Evolutionary conservation across 92 coral and sea anemone species (phyloP), one percentile per base, ranked within the genome.

Genomic region (Palythoa heliodiscus): DNA sequence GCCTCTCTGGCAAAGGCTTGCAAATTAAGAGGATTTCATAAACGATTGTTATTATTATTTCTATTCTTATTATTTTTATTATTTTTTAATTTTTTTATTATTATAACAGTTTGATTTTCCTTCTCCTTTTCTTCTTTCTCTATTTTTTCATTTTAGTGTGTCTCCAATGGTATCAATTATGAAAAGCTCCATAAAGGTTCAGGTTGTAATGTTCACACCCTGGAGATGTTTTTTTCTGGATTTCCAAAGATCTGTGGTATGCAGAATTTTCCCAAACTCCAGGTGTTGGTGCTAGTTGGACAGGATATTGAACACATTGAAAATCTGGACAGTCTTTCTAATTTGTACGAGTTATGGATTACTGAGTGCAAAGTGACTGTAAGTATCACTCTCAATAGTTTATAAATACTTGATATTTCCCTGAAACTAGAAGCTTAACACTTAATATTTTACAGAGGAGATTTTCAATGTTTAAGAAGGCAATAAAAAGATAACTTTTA

Each of bases 191-290:
- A 92, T 78, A 95, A 96, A 87, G 98, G 98, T 10, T 79, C 94
- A 17, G 96, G 94, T 8, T 89, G 88, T 16, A 78, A 79, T 76
- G 91, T 93, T 68, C 85, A 87, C 22, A 78, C 88, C 17, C 85
- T 96, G 87, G 98, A 96, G 88, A 96, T 96, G 98, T 96, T 96
- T 76, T 96, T 96, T 80, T 96, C 98, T 17, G 98, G 98, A 6
- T 96, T 82, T 79, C 98, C 98, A 3, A 90, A 85, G 75, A 96
- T 96, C 76, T 85, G 88, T 47, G 98, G 98, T 83, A 90, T 96
- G 98, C 93, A 90, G 70, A 53, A 89, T 82, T 96, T 96, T 52
- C 98, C 98, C 15, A 79, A 81, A 78, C 89, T 96, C 11, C 91
- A 82, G 57, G 85, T 68, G 53, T 86, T 95, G 16, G 86, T 91